phyloP scores from a whole-genome alignment of 2,797 vertebrate species.

The Macropus fuliginosus region DNA sequence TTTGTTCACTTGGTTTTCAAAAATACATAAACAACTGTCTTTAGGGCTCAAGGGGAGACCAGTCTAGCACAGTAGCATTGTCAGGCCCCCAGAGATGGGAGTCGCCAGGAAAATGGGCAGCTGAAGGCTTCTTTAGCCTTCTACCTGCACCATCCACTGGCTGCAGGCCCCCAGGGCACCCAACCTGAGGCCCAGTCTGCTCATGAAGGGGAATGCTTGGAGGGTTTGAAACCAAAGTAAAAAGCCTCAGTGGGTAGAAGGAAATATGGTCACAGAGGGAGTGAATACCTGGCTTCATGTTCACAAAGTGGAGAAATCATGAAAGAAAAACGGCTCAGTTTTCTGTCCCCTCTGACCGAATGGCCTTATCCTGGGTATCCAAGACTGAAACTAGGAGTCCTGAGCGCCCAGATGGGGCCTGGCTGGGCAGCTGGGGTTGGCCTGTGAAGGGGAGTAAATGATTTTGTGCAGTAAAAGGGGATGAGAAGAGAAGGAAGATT shows the following conservation, averaged over 20 bases:
- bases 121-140: neutral
- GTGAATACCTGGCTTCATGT: slow-evolving; percentile 34
- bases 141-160: too few species aligned
- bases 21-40: slow-evolving; percentile 49
- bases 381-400: too few species aligned
- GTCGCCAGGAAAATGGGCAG: neutral
- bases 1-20: slow-evolving; percentile 37
- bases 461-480: neutral
- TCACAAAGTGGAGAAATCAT: neutral
- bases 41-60: slow-evolving; percentile 47
- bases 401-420: neutral
- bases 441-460: neutral
- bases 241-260: neutral
- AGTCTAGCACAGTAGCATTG: neutral
- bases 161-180: neutral
- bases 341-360: neutral
- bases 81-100: too few species aligned
- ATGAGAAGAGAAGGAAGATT: neutral
- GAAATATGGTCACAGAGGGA: neutral
- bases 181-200: slow-evolving; percentile 14
- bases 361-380: too few species aligned
- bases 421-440: neutral
- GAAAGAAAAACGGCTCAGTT: neutral
- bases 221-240: slow-evolving; percentile 11
- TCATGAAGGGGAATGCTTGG: slow-evolving; percentile 33